A percentile compares a stretch with the other conserved stretches of the same genome.
Evolutionary conservation across 2,113 vertebrate species (phyloP).

Genomic region (Eretmochelys imbricata): DNA sequence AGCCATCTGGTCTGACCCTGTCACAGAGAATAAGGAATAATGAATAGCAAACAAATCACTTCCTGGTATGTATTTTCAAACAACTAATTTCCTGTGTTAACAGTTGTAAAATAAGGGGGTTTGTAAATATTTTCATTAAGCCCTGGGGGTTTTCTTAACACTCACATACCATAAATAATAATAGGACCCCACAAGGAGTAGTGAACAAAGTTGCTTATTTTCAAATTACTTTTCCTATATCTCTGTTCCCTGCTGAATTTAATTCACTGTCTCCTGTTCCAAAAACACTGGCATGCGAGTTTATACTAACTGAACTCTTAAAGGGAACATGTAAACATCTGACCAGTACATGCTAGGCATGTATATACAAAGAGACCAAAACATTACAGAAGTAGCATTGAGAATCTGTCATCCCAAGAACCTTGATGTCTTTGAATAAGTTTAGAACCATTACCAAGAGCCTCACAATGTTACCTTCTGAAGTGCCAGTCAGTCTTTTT

Average conservation of each 20-base stretch:
- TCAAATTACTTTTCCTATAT: neutral
- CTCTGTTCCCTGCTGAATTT: neutral
- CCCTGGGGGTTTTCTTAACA: neutral
- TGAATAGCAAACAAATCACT: neutral
- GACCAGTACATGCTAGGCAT: too few species aligned
- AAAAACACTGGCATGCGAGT: accelerated
- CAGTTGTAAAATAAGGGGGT: neutral
- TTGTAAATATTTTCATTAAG: neutral
- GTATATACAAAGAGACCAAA: neutral
- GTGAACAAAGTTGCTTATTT: neutral
- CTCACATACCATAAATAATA: neutral
- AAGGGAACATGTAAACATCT: neutral
- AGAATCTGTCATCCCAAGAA: neutral
- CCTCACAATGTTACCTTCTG: neutral
- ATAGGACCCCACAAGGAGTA: neutral
- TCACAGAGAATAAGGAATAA: neutral
- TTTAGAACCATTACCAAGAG: neutral
- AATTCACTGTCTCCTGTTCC: neutral
- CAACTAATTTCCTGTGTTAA: neutral
- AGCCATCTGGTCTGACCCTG: too few species aligned
- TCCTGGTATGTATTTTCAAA: neutral
- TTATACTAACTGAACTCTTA: neutral
- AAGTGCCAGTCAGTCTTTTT: neutral
- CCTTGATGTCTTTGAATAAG: neutral
- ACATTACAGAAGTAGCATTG: neutral